Percentiles rank a stretch among this genome's conserved stretches.
Evolutionary conservation across 2,113 vertebrate genomes (phyloP).

Genomic region (Ceratotherium simum): DNA sequence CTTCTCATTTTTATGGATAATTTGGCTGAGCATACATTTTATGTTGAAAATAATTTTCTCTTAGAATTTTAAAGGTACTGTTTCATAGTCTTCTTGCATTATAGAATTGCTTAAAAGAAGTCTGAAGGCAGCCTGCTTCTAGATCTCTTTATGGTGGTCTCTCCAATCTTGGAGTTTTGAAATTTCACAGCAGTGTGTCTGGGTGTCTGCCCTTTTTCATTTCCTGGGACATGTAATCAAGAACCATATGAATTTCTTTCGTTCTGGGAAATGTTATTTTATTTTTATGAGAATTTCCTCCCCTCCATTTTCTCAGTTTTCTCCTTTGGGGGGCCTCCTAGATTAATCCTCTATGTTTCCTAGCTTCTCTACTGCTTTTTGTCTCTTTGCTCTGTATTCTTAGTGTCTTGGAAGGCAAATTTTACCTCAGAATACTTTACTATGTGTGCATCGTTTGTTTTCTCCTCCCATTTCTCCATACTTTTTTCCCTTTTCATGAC

Average conservation of each 20-base stretch:
- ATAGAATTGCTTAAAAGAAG: conserved; percentile 12
- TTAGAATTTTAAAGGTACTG: conserved; percentile 37
- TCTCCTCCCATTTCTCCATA: background rate
- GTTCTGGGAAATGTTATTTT: conserved; percentile 43
- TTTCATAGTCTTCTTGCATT: background rate
- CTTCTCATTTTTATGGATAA: conserved; percentile 31
- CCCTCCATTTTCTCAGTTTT: background rate
- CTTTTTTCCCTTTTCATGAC: background rate
- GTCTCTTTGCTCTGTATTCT: background rate
- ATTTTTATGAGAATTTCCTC: conserved; percentile 24
- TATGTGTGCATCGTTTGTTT: background rate
- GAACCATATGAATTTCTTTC: background rate
- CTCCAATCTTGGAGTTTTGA: background rate
- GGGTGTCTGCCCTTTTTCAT: background rate
- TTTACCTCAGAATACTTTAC: background rate
- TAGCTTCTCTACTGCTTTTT: background rate
- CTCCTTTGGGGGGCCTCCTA: background rate
- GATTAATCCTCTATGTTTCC: background rate
- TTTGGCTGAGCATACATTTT: conserved; percentile 38
- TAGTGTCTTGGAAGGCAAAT: background rate
- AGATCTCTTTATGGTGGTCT: background rate
- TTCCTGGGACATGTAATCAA: conserved; percentile 10
- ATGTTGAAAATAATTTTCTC: conserved; percentile 35
- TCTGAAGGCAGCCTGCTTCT: background rate
- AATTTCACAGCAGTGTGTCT: background rate